Percentiles rank a stretch among this genome's conserved stretches.
Conservation (phyloP, 1,140 invertebrate species). For the Megalonaias nervosa region DNA sequence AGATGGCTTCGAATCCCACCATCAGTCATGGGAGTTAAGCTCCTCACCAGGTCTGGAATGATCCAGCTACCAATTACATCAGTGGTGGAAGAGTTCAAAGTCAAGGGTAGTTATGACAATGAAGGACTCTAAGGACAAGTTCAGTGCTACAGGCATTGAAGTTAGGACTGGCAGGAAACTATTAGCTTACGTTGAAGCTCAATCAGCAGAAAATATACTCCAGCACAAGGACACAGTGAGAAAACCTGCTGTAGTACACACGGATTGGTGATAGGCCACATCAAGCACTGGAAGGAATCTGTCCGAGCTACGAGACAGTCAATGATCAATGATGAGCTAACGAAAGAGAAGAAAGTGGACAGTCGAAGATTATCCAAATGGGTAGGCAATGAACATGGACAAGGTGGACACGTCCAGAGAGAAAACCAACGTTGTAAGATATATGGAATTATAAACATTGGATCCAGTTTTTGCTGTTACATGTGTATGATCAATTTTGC, state of each 20-base stretch:
- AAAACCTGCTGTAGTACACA: neutral
- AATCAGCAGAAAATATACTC: neutral
- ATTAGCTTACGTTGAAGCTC: neutral
- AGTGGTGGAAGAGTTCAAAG: slow-evolving; percentile 9
- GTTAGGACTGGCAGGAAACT: slow-evolving; percentile 10
- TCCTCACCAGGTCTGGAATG: slow-evolving; percentile 1
- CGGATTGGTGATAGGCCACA: too few relatives aligned
- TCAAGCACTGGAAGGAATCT: too few relatives aligned
- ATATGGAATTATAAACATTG: too few relatives aligned
- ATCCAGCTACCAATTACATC: slow-evolving; percentile 2
- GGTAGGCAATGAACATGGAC: too few relatives aligned
- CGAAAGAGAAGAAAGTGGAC: too few relatives aligned
- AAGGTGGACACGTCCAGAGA: too few relatives aligned
- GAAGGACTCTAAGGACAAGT: slow-evolving; percentile 7
- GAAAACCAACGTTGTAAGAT: too few relatives aligned
- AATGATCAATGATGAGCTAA: too few relatives aligned
- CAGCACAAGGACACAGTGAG: slow-evolving; percentile 8
- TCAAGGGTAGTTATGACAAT: neutral
- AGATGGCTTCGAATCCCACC: neutral
- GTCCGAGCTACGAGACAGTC: too few relatives aligned
- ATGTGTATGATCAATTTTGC: too few relatives aligned
- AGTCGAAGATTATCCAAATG: too few relatives aligned
- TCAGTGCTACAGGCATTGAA: slow-evolving; percentile 4
- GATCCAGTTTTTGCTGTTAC: too few relatives aligned
- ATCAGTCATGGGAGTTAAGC: neutral